These are phyloP conservation scores for Sialis fuliginosa DNA, from an alignment of 2,888 invertebrate species.

Conservation along the genomic window DNA sequence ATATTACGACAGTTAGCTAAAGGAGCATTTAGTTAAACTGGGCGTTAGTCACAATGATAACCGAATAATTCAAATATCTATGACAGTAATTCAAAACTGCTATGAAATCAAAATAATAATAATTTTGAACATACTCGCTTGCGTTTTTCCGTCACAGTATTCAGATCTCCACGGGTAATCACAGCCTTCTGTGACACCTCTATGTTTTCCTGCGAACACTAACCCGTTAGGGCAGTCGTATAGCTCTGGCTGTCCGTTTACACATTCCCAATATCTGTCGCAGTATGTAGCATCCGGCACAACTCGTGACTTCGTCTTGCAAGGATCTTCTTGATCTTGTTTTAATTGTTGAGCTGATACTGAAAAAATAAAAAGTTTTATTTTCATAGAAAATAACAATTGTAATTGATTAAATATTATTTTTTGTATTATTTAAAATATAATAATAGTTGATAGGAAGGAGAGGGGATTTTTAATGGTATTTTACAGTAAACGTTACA, in stretches of 20 bases:
- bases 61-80: too few relatives aligned
- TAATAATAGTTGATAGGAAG: too few relatives aligned
- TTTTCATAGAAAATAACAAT: too few relatives aligned
- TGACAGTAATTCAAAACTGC: too few relatives aligned
- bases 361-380: slow-evolving; percentile 2
- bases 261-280: slow-evolving; percentile 74
- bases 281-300: slow-evolving; percentile 67
- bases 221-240: slow-evolving; percentile 84
- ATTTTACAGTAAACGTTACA: too few relatives aligned
- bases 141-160: slow-evolving; percentile 69
- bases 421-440: too few relatives aligned
- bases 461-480: too few relatives aligned
- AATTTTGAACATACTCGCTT: slow-evolving; percentile 39
- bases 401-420: too few relatives aligned
- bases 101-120: not conserved
- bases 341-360: slow-evolving; percentile 16
- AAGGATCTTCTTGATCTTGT: slow-evolving; percentile 52
- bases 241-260: slow-evolving; percentile 61
- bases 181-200: slow-evolving; percentile 77
- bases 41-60: too few relatives aligned
- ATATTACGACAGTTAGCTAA: too few relatives aligned
- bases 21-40: too few relatives aligned
- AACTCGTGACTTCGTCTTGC: slow-evolving; percentile 59
- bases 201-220: slow-evolving; percentile 74
- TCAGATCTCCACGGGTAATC: slow-evolving; percentile 82